These are phyloP conservation scores for Euphonia xanthogaster DNA, from an alignment of 2,797 vertebrate genomes.

Conservation along the genomic window DNA sequence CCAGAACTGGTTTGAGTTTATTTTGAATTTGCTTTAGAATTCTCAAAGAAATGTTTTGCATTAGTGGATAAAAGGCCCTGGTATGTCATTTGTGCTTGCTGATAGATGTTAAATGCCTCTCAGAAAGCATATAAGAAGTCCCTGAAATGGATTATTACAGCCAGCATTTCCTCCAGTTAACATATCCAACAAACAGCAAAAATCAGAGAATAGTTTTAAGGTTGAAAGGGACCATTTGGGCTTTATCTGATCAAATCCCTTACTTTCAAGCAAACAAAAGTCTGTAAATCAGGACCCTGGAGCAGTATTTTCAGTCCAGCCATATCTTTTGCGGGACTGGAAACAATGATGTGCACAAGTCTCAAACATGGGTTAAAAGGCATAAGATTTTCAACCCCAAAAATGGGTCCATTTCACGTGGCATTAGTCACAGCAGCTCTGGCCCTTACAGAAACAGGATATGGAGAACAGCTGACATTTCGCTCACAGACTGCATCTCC, in stretches of 20 bases:
- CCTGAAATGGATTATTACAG: not conserved
- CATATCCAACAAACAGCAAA: not conserved
- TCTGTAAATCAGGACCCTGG: not conserved
- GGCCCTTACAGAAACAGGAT: not conserved
- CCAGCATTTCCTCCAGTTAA: not conserved
- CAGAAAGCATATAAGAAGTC: not conserved
- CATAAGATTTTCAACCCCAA: not conserved
- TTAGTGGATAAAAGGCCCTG: not conserved
- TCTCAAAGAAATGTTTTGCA: not conserved
- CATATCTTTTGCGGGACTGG: not conserved
- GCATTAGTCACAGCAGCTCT: not conserved
- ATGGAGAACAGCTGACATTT: not conserved
- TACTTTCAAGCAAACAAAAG: not conserved
- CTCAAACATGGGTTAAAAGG: not conserved
- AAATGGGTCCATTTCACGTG: not conserved
- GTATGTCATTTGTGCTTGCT: not conserved
- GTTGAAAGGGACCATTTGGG: not conserved
- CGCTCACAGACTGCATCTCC: not conserved
- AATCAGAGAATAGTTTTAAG: not conserved
- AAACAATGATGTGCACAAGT: not conserved
- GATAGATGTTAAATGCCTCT: not conserved
- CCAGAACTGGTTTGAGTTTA: not conserved
- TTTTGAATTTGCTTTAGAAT: not conserved
- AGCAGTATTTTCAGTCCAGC: not conserved
- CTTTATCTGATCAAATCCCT: not conserved